Conservation (phyloP, 2,113 vertebrate genomes). For the Pseudopodoces humilis region DNA sequence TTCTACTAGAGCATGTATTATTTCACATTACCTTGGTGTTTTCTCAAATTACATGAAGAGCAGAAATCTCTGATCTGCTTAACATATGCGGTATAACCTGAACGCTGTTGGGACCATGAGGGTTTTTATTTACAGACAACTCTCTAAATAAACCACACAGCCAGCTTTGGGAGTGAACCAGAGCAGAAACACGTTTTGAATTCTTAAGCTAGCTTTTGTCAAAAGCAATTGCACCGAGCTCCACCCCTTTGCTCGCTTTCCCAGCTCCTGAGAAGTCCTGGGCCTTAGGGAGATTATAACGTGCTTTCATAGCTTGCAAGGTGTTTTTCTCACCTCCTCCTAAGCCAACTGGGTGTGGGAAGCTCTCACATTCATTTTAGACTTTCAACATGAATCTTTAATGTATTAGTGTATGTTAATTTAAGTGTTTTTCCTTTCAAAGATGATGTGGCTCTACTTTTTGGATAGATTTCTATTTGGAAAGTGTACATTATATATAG, state of each 20-base stretch:
- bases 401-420: not conserved
- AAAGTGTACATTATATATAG: not conserved
- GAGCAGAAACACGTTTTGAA: not conserved
- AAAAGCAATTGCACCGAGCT: not conserved
- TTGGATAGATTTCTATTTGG: not conserved
- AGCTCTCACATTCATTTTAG: not conserved
- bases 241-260: not conserved
- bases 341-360: not conserved
- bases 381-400: not conserved
- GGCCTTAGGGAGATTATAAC: rapidly evolving
- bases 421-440: not conserved
- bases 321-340: not conserved
- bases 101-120: rapidly evolving
- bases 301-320: not conserved
- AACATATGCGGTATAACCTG: not conserved
- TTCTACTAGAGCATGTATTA: not conserved
- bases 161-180: not conserved
- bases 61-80: not conserved
- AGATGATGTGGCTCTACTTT: not conserved
- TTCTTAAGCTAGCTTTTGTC: not conserved
- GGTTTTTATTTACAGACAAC: not conserved
- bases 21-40: not conserved
- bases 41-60: not conserved
- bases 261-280: not conserved
- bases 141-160: not conserved